phyloP scores from a whole-genome alignment of 2,113 vertebrate genomes.

The Phrynosoma platyrhinos region DNA sequence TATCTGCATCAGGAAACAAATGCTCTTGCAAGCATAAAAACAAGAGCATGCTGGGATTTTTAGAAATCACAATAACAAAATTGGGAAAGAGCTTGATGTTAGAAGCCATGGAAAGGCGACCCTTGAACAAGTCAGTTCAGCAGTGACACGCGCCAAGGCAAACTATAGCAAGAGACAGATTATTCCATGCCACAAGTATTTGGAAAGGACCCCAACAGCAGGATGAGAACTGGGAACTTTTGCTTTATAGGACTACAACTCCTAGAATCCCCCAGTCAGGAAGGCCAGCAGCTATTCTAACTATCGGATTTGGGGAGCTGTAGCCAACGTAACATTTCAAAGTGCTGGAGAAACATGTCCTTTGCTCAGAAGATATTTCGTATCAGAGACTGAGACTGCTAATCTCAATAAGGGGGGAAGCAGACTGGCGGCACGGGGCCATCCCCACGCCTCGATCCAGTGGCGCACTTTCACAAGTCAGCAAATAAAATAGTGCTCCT shows the following conservation, averaged over 20 bases:
- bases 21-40: not conserved
- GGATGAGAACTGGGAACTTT: not conserved
- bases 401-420: not conserved
- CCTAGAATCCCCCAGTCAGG: too few species aligned
- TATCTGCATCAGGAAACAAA: not conserved
- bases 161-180: not conserved
- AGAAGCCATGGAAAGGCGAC: not conserved
- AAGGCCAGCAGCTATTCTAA: too few species aligned
- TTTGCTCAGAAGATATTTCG: not conserved
- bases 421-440: too few species aligned
- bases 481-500: too few species aligned
- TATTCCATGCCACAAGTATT: too few species aligned
- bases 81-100: not conserved
- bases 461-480: too few species aligned
- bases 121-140: not conserved
- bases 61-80: not conserved
- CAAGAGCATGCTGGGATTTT: not conserved
- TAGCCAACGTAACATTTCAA: too few species aligned
- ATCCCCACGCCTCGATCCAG: too few species aligned
- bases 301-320: too few species aligned
- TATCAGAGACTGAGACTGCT: not conserved
- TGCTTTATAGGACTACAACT: too few species aligned
- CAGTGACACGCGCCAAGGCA: too few species aligned
- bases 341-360: too few species aligned
- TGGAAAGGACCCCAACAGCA: not conserved